Evolutionary conservation across 2,113 vertebrate species (phyloP).

Genomic region (Ctenomys sociabilis): DNA sequence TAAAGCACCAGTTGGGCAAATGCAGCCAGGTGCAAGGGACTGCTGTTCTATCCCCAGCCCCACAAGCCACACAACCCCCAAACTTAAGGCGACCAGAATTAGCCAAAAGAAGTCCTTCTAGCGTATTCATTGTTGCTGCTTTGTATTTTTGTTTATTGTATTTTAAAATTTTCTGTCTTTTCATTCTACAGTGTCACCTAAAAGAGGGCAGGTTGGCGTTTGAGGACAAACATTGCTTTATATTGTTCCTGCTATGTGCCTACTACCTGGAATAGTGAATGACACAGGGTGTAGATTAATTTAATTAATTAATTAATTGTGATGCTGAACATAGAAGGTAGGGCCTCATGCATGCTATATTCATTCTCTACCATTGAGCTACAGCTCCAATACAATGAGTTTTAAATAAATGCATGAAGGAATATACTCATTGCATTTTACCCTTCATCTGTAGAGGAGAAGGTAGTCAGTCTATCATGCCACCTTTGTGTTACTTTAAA

Average conservation of each 20-base stretch:
- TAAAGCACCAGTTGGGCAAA: too few relatives aligned
- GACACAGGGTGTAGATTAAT: neutral
- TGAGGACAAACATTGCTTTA: neutral
- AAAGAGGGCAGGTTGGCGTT: too few relatives aligned
- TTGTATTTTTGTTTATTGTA: neutral
- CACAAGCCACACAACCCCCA: too few relatives aligned
- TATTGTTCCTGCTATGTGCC: neutral
- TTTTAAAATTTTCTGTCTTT: neutral
- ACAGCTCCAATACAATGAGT: neutral
- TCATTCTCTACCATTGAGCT: neutral
- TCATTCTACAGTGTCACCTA: neutral
- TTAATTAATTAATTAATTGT: neutral
- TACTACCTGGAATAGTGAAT: neutral
- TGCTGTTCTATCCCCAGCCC: too few relatives aligned
- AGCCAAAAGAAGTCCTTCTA: too few relatives aligned
- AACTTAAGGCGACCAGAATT: too few relatives aligned
- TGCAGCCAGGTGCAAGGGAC: too few relatives aligned
- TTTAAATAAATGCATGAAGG: neutral
- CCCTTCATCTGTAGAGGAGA: neutral
- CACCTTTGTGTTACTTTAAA: neutral
- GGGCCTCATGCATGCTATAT: accelerated
- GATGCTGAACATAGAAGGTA: neutral
- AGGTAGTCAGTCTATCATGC: neutral
- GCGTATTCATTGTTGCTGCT: neutral
- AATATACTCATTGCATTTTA: neutral